A percentile compares a stretch with the other conserved stretches of the same genome.
Evolutionary conservation across 2,888 invertebrate species (phyloP).

Genomic region (Priocnemis perturbator): DNA sequence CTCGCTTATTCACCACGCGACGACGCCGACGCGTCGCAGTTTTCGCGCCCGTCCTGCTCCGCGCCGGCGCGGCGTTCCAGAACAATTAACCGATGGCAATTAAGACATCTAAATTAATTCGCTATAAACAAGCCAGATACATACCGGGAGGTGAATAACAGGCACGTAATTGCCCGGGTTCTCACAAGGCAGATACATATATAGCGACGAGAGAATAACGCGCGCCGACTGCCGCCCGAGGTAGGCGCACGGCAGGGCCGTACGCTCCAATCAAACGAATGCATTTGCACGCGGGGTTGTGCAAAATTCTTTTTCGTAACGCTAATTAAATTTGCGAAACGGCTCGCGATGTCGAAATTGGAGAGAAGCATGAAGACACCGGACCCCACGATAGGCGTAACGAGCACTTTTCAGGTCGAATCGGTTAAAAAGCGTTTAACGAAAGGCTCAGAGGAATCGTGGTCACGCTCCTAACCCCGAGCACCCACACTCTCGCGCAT

Average conservation of each 20-base stretch:
- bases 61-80: conserved; percentile 55
- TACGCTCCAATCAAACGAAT: neutral
- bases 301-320: too few species aligned
- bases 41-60: conserved; percentile 37
- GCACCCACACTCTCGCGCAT: conserved; percentile 11
- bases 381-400: too few species aligned
- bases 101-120: conserved; percentile 75
- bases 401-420: too few species aligned
- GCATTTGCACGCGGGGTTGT: too few species aligned
- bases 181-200: conserved; percentile 63
- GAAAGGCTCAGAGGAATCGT: too few species aligned
- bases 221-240: too few species aligned
- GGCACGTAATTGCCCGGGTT: conserved; percentile 72
- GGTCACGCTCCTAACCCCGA: neutral
- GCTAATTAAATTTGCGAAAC: too few species aligned
- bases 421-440: too few species aligned
- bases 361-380: too few species aligned
- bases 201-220: neutral
- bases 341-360: too few species aligned
- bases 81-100: conserved; percentile 74
- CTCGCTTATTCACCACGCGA: too few species aligned
- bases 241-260: neutral
- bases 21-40: neutral
- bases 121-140: conserved; percentile 60
- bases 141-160: conserved; percentile 55